A percentile compares a stretch with the other conserved stretches of the same genome.
Conservation (phyloP, 1,140 invertebrate genomes). For the Popillia japonica region DNA sequence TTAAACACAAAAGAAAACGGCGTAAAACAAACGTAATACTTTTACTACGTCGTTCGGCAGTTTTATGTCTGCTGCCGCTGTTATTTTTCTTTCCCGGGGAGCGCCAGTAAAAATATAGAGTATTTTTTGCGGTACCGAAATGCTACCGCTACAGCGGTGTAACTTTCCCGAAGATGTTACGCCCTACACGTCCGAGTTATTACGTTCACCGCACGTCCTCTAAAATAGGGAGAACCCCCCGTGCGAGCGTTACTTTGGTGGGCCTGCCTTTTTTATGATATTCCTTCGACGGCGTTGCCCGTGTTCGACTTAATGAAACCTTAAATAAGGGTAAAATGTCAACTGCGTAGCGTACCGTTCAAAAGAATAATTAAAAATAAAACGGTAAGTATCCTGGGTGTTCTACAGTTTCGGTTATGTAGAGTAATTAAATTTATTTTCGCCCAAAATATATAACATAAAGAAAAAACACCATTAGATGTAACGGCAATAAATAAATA, state of each 20-base stretch:
- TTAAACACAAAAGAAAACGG: conserved; percentile 1
- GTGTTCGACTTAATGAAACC: conserved; percentile 10
- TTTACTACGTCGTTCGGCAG: conserved; percentile 8
- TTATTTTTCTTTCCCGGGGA: not conserved
- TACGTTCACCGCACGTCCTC: not conserved
- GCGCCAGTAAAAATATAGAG: not conserved
- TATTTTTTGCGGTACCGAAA: not conserved
- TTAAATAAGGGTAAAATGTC: conserved; percentile 16
- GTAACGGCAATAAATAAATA: no score
- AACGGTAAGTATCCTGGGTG: not conserved
- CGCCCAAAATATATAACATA: no score
- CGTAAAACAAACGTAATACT: conserved; percentile 18
- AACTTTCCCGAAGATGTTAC: conserved; percentile 3
- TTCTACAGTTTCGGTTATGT: no score
- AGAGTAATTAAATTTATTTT: no score
- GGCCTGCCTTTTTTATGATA: not conserved
- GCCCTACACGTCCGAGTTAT: conserved; percentile 8
- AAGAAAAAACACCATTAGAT: no score
- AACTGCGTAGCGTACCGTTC: not conserved
- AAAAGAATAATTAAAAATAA: conserved; percentile 8
- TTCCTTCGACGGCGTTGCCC: not conserved
- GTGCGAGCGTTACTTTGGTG: not conserved
- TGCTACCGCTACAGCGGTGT: not conserved
- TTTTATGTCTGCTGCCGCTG: not conserved
- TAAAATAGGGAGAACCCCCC: not conserved